Evolutionary conservation across 2,797 vertebrate species (phyloP).

Genomic region (Hirundo rustica): DNA sequence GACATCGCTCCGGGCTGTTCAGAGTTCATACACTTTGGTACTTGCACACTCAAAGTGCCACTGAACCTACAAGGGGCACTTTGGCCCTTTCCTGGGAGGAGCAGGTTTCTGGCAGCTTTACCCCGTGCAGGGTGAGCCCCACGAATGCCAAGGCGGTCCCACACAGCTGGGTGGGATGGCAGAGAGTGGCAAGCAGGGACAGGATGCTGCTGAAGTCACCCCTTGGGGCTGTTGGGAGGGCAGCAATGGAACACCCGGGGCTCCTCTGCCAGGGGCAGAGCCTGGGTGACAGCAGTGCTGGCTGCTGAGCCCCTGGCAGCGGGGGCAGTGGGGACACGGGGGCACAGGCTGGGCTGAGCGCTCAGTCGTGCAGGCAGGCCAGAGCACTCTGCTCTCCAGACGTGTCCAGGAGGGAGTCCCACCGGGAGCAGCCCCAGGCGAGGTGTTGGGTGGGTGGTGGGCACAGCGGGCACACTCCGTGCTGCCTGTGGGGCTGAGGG

Average conservation of each 20-base stretch:
- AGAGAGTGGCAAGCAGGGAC: neutral
- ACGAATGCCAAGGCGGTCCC: rapidly evolving
- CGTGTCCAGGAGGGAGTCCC: neutral
- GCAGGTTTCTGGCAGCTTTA: neutral
- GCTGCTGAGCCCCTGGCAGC: neutral
- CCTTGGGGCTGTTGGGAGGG: rapidly evolving
- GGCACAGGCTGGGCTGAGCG: neutral
- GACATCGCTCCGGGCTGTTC: neutral
- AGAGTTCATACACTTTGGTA: no score
- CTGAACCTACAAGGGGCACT: neutral
- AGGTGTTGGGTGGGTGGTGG: rapidly evolving
- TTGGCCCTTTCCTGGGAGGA: neutral
- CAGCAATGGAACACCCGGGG: neutral
- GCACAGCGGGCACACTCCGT: rapidly evolving
- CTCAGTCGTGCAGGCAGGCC: neutral
- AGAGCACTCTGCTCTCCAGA: neutral
- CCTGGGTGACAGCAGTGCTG: rapidly evolving
- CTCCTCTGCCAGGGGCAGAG: neutral
- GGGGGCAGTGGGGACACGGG: rapidly evolving
- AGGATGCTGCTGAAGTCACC: rapidly evolving
- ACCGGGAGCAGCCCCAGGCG: rapidly evolving
- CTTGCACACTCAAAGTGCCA: no score
- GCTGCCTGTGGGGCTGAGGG: neutral
- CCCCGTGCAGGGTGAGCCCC: neutral
- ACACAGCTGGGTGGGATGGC: rapidly evolving